Evolutionary conservation across 2,888 invertebrate genomes (phyloP).

Genomic region (Sarcophaga rosellei): DNA sequence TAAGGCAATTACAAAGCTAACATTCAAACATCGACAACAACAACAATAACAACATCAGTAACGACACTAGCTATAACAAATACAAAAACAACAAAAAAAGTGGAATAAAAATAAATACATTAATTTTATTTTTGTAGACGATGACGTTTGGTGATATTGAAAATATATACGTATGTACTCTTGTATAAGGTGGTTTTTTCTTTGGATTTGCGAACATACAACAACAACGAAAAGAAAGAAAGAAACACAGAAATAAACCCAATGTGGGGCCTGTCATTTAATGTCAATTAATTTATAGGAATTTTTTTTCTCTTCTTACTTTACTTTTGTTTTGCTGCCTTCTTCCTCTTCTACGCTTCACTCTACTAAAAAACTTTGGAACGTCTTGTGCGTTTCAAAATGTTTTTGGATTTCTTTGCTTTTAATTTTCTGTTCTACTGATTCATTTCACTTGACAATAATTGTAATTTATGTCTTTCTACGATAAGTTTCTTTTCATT

Average conservation of each 20-base stretch:
- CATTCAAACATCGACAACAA: constrained; percentile 31
- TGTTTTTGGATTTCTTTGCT: constrained; percentile 15
- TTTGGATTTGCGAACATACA: constrained; percentile 64
- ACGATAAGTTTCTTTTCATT: constrained; percentile 32
- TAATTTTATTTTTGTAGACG: constrained; percentile 68
- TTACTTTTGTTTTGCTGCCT: constrained; percentile 20
- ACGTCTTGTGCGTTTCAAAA: constrained; percentile 35
- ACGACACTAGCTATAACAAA: constrained; percentile 10
- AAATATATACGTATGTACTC: background rate
- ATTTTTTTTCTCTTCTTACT: constrained; percentile 66
- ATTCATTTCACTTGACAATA: constrained; percentile 55
- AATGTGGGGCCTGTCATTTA: constrained; percentile 78
- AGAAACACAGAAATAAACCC: constrained; percentile 54
- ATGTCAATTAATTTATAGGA: constrained; percentile 79
- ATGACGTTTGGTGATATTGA: constrained; percentile 69
- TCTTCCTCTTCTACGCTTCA: constrained; percentile 27
- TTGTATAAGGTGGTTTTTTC: constrained; percentile 63
- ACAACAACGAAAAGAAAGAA: constrained; percentile 36
- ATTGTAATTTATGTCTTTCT: constrained; percentile 66
- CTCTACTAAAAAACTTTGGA: constrained; percentile 26
- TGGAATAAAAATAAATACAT: constrained; percentile 60
- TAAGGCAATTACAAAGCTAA: constrained; percentile 57
- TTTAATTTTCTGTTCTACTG: no score
- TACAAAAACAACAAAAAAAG: constrained; percentile 10
- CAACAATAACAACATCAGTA: constrained; percentile 27